Conservation (phyloP, 1,140 invertebrate genomes). For the Papilio glaucus region DNA sequence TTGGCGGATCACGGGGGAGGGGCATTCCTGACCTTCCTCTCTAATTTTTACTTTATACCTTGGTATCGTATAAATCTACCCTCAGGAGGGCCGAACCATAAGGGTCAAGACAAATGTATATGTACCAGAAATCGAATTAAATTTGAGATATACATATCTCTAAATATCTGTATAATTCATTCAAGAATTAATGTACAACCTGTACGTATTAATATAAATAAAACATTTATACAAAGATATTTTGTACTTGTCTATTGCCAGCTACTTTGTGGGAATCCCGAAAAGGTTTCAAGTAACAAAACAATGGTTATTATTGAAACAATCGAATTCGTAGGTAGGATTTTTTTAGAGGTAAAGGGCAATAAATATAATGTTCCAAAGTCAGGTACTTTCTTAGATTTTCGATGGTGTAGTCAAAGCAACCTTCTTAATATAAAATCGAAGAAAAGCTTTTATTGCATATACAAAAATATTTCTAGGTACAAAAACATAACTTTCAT, state of each 20-base stretch:
- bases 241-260: not conserved
- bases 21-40: too few species aligned
- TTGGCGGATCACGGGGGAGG: too few species aligned
- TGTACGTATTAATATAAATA: too few species aligned
- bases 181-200: too few species aligned
- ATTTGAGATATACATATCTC: too few species aligned
- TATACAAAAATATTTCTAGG: not conserved
- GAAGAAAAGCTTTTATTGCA: not conserved
- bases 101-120: too few species aligned
- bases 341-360: conserved; percentile 11
- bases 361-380: conserved; percentile 18
- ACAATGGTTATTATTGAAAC: conserved; percentile 28
- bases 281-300: not conserved
- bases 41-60: too few species aligned
- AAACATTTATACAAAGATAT: too few species aligned
- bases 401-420: not conserved
- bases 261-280: conserved; percentile 1
- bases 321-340: conserved; percentile 30
- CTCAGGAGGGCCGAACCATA: too few species aligned
- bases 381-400: conserved; percentile 14
- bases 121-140: too few species aligned
- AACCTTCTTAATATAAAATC: not conserved
- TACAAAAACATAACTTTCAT: not conserved
- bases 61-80: too few species aligned
- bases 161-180: too few species aligned